Evolutionary conservation across 2,797 vertebrate genomes (phyloP).

Genomic region (Phrynocephalus guinanensis): DNA sequence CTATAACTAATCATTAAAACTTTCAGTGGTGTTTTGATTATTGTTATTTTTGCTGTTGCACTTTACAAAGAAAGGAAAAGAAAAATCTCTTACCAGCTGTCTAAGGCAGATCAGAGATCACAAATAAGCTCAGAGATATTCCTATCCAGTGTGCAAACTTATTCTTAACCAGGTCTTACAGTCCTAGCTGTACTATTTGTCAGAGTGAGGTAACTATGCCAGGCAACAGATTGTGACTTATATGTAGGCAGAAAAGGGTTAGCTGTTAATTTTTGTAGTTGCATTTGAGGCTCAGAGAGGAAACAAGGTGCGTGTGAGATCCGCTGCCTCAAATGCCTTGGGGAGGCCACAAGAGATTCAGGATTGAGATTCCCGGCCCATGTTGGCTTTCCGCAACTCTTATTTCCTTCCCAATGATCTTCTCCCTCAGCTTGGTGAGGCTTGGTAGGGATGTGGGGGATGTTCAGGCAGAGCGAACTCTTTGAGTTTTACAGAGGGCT

Average conservation of each 20-base stretch:
- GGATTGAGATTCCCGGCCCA: too few relatives aligned
- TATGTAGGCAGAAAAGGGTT: not conserved
- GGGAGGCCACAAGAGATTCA: too few relatives aligned
- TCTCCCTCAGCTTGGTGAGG: too few relatives aligned
- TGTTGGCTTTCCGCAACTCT: too few relatives aligned
- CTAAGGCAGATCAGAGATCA: not conserved
- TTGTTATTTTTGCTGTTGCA: not conserved
- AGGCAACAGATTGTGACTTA: not conserved
- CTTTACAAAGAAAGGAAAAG: not conserved
- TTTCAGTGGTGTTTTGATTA: not conserved
- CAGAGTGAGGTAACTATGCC: not conserved
- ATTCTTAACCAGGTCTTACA: not conserved
- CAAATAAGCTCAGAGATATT: not conserved
- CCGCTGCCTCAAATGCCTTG: not conserved
- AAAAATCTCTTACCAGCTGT: not conserved
- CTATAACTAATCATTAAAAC: conserved; percentile 18
- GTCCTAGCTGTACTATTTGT: not conserved
- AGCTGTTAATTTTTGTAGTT: not conserved
- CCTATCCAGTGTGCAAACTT: not conserved
- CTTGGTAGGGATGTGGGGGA: too few relatives aligned
- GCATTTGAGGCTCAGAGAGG: too few relatives aligned
- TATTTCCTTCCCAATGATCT: too few relatives aligned
- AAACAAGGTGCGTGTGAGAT: not conserved
- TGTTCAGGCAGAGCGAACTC: too few relatives aligned
- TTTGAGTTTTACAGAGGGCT: too few relatives aligned